Evolutionary conservation across 2,797 vertebrate species (phyloP).

Genomic region (Florisuga fusca): DNA sequence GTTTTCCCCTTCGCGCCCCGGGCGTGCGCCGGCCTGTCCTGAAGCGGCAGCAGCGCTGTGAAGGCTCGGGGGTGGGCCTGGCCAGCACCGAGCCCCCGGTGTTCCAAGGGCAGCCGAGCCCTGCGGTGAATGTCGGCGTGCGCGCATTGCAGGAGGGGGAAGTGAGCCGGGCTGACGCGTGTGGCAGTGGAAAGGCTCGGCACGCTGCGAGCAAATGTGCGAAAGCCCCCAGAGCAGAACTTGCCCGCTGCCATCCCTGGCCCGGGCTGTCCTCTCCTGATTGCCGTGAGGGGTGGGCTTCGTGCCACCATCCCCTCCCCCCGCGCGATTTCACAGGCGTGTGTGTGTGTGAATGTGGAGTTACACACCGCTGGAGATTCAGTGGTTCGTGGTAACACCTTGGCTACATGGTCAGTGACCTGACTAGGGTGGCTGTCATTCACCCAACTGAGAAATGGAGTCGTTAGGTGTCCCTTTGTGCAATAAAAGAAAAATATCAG

Average conservation of each 20-base stretch:
- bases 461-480: background rate
- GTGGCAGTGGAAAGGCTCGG: accelerated
- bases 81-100: background rate
- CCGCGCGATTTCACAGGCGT: accelerated
- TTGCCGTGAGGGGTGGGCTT: accelerated
- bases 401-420: background rate
- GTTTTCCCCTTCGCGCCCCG: background rate
- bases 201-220: accelerated
- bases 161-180: accelerated
- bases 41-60: background rate
- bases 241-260: accelerated
- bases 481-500: background rate
- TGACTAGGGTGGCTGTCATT: background rate
- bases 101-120: accelerated
- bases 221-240: too few relatives aligned
- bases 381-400: accelerated
- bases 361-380: background rate
- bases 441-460: background rate
- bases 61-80: accelerated
- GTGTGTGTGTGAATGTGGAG: accelerated
- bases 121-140: accelerated
- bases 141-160: background rate
- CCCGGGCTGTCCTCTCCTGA: accelerated
- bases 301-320: accelerated
- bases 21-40: background rate